Evolutionary conservation across 1,140 invertebrate genomes (phyloP), one percentile per base, ranked within the genome.

Genomic region (Drosophila mayri): DNA sequence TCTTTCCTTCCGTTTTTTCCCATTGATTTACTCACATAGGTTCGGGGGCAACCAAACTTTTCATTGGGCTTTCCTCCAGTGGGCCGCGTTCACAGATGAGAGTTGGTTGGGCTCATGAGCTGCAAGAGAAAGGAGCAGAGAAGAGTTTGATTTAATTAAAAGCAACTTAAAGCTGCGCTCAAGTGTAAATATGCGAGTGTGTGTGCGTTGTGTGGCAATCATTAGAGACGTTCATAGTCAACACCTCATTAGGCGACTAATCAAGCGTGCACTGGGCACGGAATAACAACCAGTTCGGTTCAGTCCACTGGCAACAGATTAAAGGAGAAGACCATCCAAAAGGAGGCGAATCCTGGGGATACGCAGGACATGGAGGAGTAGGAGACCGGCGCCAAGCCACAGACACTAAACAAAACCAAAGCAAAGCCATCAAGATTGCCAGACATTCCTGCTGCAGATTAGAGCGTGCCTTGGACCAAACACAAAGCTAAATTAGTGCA

Each of bases 201-300:
- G 35, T 58, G 47, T 35, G 28, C 49, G 38, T 32, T 32, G 32
- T 32, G 32, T 10, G 47, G 66, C 75, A 81, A 85, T 71, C 75
- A 90, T 90, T 90, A 86, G 76, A 81, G 76, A 81, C 64, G 74
- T 54, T 88, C 81, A 88, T 85, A 85, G 87, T 86, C 84, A 87
- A 92, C 90, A 91, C 82, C 86, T 92, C 90, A 92, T 92, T 92
- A 87, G 83, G 90, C 78, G 84, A 81, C 86, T 92, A 92, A 92
- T 92, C 90, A 92, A 81, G 90, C 84, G 90, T 85, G 70, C 35
- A 40, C 74, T 81, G 74, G 66, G 59, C 76, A 80, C 80, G 80
- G 73, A 85, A 90, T 85, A 90, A 90, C 81, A 70, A 82, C 58
- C 85, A 90, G 76, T 88, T 55, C 52, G 37, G 52, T 55, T 80